Evolutionary conservation across 2,797 vertebrate genomes (phyloP), one percentile per base, ranked within the genome.

Genomic region (Enteromius mattozi): DNA sequence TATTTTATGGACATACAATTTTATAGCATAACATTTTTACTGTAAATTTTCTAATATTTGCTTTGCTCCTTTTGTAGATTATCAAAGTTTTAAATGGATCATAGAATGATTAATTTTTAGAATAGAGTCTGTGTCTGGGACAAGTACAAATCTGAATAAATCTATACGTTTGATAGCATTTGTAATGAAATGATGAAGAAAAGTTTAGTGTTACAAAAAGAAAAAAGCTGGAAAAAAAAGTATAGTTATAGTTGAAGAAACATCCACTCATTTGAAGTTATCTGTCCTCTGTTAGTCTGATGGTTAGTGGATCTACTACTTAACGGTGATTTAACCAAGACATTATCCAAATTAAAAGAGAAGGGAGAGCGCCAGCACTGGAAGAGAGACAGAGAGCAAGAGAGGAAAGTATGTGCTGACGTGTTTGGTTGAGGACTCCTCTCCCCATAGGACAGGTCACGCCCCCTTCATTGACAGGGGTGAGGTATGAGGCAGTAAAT

Each of bases 401-500:
- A 30, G 71, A 65, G 42, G 54, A 65, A 30, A 12, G 6, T 8
- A 59, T 72, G 80, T 35, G 80, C 71, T 66, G 81, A 82, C 14
- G n/a, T 68, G 17, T 54, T 72, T 83, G 72, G 30, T 68, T 68
- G n/a, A 37, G 72, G 59, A 56, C 16, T 47, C 51, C 51, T 71
- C 5, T 1, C 35, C 16, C 12, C 63, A 54, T 45, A 54, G 30
- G 30, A 65, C 37, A 47, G 81, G 42, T 83, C 12, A 76, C 59
- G 1, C 47, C 35, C 33, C 63, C 47, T 77, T 83, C 47, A 54
- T 77, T 82, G 71, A 37, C 5, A 49, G 40, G 47, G 33, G 24
- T 83, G 72, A 77, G 63, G 61, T 83, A 83, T 83, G 61, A 56
- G 47, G 63, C 45, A 56, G 63, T 83, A 30, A 24, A 77, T 75